A percentile compares a stretch with the other conserved stretches of the same genome.
phyloP scores from a whole-genome alignment of 2,113 vertebrate genomes.

The Cololabis saira region DNA sequence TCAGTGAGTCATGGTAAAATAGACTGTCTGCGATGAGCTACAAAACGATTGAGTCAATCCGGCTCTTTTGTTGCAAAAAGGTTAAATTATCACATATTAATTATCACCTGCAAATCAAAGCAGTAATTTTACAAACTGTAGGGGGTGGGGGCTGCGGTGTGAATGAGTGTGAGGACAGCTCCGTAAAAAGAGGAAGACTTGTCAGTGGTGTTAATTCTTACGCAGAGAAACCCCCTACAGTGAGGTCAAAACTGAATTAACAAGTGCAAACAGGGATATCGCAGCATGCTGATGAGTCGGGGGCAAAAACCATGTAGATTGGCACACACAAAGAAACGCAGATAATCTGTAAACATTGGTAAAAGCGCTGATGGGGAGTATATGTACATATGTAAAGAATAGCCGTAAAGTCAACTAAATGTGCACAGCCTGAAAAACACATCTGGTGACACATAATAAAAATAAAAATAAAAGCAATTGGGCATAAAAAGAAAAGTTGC shows the following conservation, averaged over 20 bases:
- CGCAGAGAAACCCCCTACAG: constrained; percentile 40
- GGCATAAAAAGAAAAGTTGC: neutral
- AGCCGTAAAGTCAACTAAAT: neutral
- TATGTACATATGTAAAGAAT: neutral
- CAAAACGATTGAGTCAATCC: neutral
- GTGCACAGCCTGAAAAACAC: neutral
- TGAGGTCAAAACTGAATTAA: constrained; percentile 37
- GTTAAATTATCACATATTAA: constrained; percentile 20
- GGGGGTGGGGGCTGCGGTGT: neutral
- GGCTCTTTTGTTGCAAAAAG: neutral
- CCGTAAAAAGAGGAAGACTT: constrained; percentile 16
- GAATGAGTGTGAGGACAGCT: constrained; percentile 9
- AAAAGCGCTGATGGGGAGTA: neutral
- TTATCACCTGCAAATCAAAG: constrained; percentile 26
- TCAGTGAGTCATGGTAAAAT: neutral
- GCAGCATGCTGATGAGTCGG: constrained; percentile 39
- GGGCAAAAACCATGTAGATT: constrained; percentile 2
- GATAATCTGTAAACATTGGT: neutral
- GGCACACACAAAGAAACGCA: constrained; percentile 8
- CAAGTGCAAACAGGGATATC: constrained; percentile 49
- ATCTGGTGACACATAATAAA: neutral
- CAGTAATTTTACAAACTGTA: neutral
- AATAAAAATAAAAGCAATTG: neutral
- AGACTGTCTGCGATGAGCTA: neutral
- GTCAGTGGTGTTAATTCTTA: constrained; percentile 34